Conservation (phyloP, 2,888 invertebrate genomes). For the Melipona bicolor region DNA sequence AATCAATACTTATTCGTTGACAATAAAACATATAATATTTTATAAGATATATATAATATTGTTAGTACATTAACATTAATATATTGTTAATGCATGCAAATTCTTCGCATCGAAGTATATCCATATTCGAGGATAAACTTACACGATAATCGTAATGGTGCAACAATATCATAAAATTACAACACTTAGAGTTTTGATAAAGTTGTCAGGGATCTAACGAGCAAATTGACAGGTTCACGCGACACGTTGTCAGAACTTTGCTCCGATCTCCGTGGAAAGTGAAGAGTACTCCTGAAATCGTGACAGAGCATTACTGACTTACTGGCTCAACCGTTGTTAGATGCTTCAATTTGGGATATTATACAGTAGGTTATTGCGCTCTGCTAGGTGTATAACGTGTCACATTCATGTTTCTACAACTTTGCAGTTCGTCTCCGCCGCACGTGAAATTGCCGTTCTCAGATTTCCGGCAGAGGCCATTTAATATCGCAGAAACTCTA, state of each 20-base stretch:
- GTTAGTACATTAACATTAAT: too few relatives aligned
- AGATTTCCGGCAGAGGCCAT: not conserved
- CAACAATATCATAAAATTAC: too few relatives aligned
- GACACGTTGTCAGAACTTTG: not conserved
- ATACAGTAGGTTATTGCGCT: not conserved
- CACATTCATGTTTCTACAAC: not conserved
- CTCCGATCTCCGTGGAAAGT: not conserved
- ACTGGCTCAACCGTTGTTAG: not conserved
- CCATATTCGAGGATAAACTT: too few relatives aligned
- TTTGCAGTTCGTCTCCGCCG: not conserved
- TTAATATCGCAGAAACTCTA: not conserved
- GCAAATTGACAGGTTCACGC: not conserved
- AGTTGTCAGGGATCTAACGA: not conserved
- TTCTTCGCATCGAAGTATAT: too few relatives aligned
- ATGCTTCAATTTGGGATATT: not conserved
- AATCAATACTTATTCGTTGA: too few relatives aligned
- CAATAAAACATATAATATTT: too few relatives aligned
- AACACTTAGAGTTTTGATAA: too few relatives aligned
- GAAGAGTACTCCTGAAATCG: not conserved
- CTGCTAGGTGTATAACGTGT: not conserved
- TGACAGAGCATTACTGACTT: not conserved
- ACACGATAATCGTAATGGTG: too few relatives aligned
- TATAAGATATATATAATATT: too few relatives aligned
- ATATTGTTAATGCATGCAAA: too few relatives aligned
- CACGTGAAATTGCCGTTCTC: not conserved